Conservation (phyloP, 2,888 invertebrate genomes). For the Pheosia tremula region DNA sequence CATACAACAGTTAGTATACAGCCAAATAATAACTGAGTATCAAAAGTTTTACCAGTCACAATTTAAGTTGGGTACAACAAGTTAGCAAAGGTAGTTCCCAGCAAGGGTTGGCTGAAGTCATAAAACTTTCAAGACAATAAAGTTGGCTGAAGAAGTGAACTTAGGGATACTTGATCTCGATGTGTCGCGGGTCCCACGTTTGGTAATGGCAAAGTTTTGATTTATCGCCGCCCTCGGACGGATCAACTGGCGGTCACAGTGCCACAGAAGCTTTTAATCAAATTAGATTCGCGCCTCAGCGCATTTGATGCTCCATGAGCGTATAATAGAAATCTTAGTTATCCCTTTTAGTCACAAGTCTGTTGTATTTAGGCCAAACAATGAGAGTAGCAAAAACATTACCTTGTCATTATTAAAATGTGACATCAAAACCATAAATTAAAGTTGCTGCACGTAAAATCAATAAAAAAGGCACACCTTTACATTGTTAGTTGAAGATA, state of each 20-base stretch:
- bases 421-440: background rate
- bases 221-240: constrained; percentile 59
- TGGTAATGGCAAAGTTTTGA: constrained; percentile 76
- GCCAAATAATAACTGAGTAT: background rate
- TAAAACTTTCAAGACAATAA: constrained; percentile 72
- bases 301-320: constrained; percentile 28
- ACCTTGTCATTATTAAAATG: background rate
- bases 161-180: constrained; percentile 67
- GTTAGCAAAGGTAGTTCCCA: constrained; percentile 30
- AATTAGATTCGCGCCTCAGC: constrained; percentile 49
- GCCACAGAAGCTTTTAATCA: constrained; percentile 64
- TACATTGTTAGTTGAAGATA: no score
- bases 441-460: no score
- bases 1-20: background rate
- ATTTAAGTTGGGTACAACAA: constrained; percentile 25
- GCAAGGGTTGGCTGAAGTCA: constrained; percentile 58
- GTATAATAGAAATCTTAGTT: constrained; percentile 5
- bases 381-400: background rate
- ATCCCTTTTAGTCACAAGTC: constrained; percentile 4
- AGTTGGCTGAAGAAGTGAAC: constrained; percentile 63
- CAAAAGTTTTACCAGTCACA: constrained; percentile 1
- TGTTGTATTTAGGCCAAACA: background rate
- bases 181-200: constrained; percentile 64
- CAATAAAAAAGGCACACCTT: no score
- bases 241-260: constrained; percentile 53